Conservation (phyloP, 2,113 vertebrate genomes). For the Limanda limanda region DNA sequence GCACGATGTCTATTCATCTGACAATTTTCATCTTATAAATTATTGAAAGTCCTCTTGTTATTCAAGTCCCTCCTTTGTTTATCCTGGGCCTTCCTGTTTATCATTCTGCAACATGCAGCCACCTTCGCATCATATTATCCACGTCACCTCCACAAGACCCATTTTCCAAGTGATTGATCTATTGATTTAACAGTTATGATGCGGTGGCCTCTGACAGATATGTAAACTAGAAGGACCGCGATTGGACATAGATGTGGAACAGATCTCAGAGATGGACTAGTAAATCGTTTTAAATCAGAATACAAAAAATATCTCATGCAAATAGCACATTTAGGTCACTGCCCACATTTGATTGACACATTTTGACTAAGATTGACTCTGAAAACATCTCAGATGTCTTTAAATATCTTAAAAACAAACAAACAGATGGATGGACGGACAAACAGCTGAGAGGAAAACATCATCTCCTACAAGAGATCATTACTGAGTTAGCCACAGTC, state of each 20-base stretch:
- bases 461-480: background rate
- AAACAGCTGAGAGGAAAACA: constrained; percentile 28
- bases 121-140: constrained; percentile 51
- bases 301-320: background rate
- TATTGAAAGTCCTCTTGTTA: constrained; percentile 68
- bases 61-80: constrained; percentile 68
- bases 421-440: constrained; percentile 46
- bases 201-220: constrained; percentile 41
- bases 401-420: constrained; percentile 12
- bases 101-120: constrained; percentile 57
- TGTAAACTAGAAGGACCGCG: constrained; percentile 31
- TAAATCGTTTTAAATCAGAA: background rate
- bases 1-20: constrained; percentile 61
- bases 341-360: constrained; percentile 30
- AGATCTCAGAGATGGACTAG: constrained; percentile 3
- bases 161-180: constrained; percentile 66
- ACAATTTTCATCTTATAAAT: constrained; percentile 72
- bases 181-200: constrained; percentile 56
- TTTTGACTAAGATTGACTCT: constrained; percentile 7
- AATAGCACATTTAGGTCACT: constrained; percentile 13
- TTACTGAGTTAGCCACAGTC: background rate
- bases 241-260: constrained; percentile 3
- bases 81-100: constrained; percentile 63
- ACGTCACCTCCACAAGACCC: constrained; percentile 21
- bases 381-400: constrained; percentile 17